These are phyloP conservation scores for Monoplex corrugatus DNA, from an alignment of 2,888 invertebrate species.

Conservation along the genomic window DNA sequence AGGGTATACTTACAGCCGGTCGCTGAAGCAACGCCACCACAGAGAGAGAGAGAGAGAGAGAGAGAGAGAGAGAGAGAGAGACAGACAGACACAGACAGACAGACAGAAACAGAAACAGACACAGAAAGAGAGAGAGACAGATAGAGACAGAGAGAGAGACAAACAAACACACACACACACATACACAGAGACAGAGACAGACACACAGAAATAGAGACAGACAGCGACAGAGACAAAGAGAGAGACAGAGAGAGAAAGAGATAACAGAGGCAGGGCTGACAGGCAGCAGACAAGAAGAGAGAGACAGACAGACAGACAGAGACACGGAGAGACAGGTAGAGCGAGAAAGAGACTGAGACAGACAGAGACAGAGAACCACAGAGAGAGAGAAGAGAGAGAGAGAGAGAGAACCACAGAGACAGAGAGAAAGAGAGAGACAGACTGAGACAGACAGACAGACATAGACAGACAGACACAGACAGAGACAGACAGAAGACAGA, in stretches of 20 bases:
- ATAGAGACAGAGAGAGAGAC: neutral
- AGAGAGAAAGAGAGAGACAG: neutral
- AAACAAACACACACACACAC: neutral
- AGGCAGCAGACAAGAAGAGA: too few species aligned
- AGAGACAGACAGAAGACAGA: too few species aligned
- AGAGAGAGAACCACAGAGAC: neutral
- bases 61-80: too few species aligned
- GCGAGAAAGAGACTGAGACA: neutral
- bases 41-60: too few species aligned
- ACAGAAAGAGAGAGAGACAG: neutral
- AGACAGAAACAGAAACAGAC: neutral
- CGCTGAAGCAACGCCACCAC: too few species aligned
- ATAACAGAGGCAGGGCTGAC: too few species aligned
- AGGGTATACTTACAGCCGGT: too few species aligned
- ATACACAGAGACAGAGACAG: neutral
- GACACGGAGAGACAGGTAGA: neutral
- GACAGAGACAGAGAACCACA: neutral
- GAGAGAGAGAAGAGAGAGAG: neutral
- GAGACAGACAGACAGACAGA: too few species aligned
- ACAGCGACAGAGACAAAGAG: too few species aligned
- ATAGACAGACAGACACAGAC: too few species aligned
- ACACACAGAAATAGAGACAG: neutral
- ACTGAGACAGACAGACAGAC: neutral
- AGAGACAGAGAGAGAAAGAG: too few species aligned
- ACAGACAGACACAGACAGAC: neutral